phyloP scores from a whole-genome alignment of 2,113 vertebrate species.

The Oreotrochilus melanogaster region DNA sequence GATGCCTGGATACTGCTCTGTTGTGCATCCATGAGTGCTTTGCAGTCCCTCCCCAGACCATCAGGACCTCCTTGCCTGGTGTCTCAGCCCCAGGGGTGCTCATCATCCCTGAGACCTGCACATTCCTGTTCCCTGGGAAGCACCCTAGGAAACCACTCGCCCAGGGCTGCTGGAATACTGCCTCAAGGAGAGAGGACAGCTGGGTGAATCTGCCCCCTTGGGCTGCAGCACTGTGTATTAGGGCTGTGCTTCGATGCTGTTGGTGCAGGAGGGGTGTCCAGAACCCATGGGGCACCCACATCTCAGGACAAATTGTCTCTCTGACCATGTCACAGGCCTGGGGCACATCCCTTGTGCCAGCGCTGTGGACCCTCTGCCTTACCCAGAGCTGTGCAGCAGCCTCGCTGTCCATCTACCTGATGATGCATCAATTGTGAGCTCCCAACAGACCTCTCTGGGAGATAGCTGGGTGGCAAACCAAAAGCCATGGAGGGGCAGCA shows the following conservation, averaged over 20 bases:
- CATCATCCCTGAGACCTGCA: not conserved
- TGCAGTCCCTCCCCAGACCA: not conserved
- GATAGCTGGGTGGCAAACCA: not conserved
- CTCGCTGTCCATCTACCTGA: not conserved
- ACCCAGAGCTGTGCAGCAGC: not conserved
- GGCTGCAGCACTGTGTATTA: not conserved
- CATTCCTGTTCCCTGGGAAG: not conserved
- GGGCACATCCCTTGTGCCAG: not conserved
- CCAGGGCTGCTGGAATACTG: not conserved
- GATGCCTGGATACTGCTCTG: not conserved
- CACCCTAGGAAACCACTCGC: not conserved
- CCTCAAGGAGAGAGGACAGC: not conserved
- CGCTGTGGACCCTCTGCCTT: not conserved
- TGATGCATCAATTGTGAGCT: not conserved
- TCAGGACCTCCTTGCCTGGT: not conserved
- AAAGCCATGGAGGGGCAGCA: not conserved
- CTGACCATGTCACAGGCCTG: not conserved
- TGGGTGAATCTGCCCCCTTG: no score
- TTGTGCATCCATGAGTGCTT: not conserved
- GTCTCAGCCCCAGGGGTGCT: not conserved
- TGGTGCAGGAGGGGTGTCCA: not conserved
- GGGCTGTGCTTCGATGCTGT: not conserved
- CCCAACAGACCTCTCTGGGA: not conserved
- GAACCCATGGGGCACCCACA: rapidly evolving
- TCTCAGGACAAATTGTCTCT: not conserved